Evolutionary conservation across 2,888 invertebrate genomes (phyloP).

Genomic region (Xestia rhomboidea): DNA sequence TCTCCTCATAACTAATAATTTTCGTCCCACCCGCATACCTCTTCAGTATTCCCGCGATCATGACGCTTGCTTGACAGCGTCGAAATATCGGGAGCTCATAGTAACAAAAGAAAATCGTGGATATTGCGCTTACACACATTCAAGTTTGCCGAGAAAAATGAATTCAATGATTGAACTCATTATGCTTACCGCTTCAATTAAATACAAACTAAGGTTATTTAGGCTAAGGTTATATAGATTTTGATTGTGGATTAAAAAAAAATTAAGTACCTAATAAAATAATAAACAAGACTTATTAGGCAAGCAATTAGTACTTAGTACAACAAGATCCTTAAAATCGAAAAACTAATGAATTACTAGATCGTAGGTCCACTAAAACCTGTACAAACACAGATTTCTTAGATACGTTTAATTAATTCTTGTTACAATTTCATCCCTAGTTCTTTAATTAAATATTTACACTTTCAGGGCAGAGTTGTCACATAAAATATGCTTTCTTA

Average conservation of each 20-base stretch:
- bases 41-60: no score
- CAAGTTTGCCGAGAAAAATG: background rate
- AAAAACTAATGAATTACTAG: slow-evolving; percentile 27
- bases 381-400: slow-evolving; percentile 37
- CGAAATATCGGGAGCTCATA: no score
- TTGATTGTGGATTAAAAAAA: slow-evolving; percentile 20
- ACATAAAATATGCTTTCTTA: slow-evolving; percentile 51
- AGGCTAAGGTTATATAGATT: no score
- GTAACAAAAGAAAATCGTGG: background rate
- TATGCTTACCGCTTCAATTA: background rate
- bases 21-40: no score
- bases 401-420: slow-evolving; percentile 41
- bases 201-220: background rate
- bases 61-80: no score
- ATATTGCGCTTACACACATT: background rate
- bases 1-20: no score
- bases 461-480: slow-evolving; percentile 5
- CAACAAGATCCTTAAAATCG: slow-evolving; percentile 10
- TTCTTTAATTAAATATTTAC: slow-evolving; percentile 56
- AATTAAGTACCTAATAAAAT: background rate
- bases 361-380: slow-evolving; percentile 21
- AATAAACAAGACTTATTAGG: slow-evolving; percentile 2
- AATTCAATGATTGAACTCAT: background rate
- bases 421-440: slow-evolving; percentile 24
- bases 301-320: slow-evolving; percentile 15